These are phyloP conservation scores for Drosophila basisetae DNA, from an alignment of 2,888 invertebrate species.

Conservation along the genomic window DNA sequence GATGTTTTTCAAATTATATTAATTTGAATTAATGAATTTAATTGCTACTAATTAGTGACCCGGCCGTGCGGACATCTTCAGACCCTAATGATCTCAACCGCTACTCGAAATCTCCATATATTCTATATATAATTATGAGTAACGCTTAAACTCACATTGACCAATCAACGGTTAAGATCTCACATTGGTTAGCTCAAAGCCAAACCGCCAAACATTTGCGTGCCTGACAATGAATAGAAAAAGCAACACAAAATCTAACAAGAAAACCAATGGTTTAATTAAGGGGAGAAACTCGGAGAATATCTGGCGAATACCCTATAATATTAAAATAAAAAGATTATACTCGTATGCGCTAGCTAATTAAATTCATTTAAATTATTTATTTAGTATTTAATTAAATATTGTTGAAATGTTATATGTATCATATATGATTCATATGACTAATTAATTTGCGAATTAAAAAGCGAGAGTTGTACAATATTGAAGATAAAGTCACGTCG, in stretches of 20 bases:
- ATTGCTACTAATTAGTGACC: constrained; percentile 74
- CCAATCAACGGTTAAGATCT: constrained; percentile 27
- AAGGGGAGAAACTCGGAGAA: constrained; percentile 9
- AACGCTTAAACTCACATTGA: constrained; percentile 9
- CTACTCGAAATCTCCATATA: constrained; percentile 45
- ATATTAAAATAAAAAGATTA: not conserved
- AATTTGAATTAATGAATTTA: constrained; percentile 80
- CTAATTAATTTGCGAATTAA: not conserved
- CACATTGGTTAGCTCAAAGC: not conserved
- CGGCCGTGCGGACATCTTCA: constrained; percentile 63
- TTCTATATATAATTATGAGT: constrained; percentile 57
- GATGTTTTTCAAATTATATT: constrained; percentile 75
- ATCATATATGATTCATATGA: not conserved
- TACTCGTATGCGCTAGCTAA: not conserved
- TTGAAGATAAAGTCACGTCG: not conserved
- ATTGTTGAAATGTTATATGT: not conserved
- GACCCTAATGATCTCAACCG: constrained; percentile 63
- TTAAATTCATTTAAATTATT: not conserved
- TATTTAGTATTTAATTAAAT: not conserved
- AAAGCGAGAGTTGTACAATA: not conserved
- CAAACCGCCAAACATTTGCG: constrained; percentile 18
- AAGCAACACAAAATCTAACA: constrained; percentile 24
- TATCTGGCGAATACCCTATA: constrained; percentile 1
- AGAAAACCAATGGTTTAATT: constrained; percentile 46
- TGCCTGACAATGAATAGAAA: constrained; percentile 51